These are phyloP conservation scores for Hystrix brachyura DNA, from an alignment of 2,113 vertebrate species.

Conservation along the genomic window DNA sequence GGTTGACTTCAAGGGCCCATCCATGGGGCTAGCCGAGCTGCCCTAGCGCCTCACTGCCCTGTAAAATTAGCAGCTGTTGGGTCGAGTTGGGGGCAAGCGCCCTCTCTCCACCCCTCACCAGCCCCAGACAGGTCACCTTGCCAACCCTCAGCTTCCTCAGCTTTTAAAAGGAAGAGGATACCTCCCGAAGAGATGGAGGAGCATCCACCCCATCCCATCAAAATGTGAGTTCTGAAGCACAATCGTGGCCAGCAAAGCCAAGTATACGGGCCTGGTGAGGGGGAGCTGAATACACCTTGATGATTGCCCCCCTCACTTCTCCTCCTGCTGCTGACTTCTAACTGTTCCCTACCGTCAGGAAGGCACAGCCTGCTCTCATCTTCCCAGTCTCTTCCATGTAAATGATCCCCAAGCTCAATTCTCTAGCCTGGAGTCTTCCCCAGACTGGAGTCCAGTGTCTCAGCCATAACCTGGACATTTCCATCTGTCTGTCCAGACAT, in stretches of 20 bases:
- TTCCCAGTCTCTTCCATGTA: not conserved
- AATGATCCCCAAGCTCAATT: not conserved
- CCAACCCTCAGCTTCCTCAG: not conserved
- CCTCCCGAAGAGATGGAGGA: not conserved
- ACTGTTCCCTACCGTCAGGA: accelerated
- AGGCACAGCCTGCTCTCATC: not conserved
- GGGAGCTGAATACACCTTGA: too few relatives aligned
- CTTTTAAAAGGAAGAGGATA: not conserved
- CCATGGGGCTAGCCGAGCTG: not conserved
- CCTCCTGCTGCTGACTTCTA: not conserved
- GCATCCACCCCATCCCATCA: not conserved
- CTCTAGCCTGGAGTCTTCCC: not conserved
- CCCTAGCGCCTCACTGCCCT: not conserved
- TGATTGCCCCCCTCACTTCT: not conserved
- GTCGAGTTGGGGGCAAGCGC: not conserved
- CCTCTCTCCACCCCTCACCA: not conserved
- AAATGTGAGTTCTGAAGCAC: not conserved
- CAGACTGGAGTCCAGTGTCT: not conserved
- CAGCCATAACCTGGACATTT: too few relatives aligned
- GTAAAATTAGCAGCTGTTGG: accelerated
- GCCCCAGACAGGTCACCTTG: not conserved
- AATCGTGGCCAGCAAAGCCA: not conserved
- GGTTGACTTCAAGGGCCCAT: not conserved
- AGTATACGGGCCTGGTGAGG: accelerated
- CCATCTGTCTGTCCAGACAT: not conserved